phyloP scores from a whole-genome alignment of 2,888 invertebrate species.

The Caenorhabditis afra region DNA sequence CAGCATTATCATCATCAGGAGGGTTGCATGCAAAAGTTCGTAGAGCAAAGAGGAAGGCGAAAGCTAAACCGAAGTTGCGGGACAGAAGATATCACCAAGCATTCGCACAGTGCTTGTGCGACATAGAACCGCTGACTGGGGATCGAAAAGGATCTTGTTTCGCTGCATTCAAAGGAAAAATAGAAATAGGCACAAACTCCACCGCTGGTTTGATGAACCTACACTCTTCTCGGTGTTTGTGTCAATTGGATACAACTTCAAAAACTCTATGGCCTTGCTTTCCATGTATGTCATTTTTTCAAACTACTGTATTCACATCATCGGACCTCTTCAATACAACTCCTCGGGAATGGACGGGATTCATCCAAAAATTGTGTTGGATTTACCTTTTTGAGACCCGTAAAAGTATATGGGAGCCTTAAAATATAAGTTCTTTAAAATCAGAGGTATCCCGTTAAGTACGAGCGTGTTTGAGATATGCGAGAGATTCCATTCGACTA shows the following conservation, averaged over 20 bases:
- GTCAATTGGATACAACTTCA: conserved; percentile 77
- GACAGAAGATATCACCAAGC: conserved; percentile 72
- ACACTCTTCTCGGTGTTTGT: conserved; percentile 70
- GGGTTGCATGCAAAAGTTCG: conserved; percentile 60
- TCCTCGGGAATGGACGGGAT: no score
- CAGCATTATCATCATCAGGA: conserved; percentile 55
- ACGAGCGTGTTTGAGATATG: no score
- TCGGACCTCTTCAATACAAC: no score
- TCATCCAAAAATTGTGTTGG: no score
- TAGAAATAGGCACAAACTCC: conserved; percentile 61
- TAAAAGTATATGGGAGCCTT: no score
- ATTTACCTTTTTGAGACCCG: no score
- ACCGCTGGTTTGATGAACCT: conserved; percentile 56
- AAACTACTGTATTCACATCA: no score
- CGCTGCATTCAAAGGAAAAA: conserved; percentile 73
- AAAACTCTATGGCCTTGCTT: conserved; percentile 80
- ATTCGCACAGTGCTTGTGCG: conserved; percentile 79
- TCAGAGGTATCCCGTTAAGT: no score
- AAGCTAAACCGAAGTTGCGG: conserved; percentile 49
- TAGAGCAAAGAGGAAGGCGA: conserved; percentile 60
- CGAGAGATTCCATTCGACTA: no score
- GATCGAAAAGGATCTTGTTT: conserved; percentile 77
- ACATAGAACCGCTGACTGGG: conserved; percentile 76
- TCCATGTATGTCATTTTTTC: conserved; percentile 79
- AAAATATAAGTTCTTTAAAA: no score